Evolutionary conservation across 2,113 vertebrate genomes (phyloP).

Genomic region (Piliocolobus tephrosceles): DNA sequence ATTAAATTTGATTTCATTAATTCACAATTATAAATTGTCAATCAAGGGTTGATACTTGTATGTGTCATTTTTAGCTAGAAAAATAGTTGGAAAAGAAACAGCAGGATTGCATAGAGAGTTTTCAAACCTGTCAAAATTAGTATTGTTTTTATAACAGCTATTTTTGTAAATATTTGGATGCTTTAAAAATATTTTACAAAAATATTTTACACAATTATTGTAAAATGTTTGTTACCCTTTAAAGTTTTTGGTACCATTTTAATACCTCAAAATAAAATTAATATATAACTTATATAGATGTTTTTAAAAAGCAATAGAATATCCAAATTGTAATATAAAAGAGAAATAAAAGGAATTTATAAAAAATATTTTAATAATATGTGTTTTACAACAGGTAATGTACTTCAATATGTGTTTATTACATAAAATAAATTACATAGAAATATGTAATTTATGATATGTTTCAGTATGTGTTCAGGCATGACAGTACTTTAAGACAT

Average conservation of each 20-base stretch:
- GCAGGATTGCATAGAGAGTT: background rate
- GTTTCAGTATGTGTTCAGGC: background rate
- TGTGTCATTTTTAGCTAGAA: background rate
- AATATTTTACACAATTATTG: too few species aligned
- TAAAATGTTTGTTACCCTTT: too few species aligned
- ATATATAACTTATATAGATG: background rate
- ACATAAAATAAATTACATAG: background rate
- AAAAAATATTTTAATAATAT: background rate
- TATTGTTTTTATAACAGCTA: slow-evolving; percentile 30
- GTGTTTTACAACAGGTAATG: background rate
- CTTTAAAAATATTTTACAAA: too few species aligned
- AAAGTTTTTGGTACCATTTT: background rate
- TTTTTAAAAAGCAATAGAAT: slow-evolving; percentile 3
- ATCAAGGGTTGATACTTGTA: slow-evolving; percentile 5
- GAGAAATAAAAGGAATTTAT: slow-evolving; percentile 18
- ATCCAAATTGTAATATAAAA: slow-evolving; percentile 14
- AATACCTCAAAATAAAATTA: slow-evolving; percentile 22
- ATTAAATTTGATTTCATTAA: slow-evolving; percentile 51
- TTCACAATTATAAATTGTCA: slow-evolving; percentile 38
- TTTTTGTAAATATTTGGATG: background rate
- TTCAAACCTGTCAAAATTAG: background rate
- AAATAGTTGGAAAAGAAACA: slow-evolving; percentile 7
- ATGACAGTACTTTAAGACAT: background rate
- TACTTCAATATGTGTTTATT: slow-evolving; percentile 31
- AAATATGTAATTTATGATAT: background rate